Conservation (phyloP, 2,113 vertebrate species). For the Elanoides forficatus region DNA sequence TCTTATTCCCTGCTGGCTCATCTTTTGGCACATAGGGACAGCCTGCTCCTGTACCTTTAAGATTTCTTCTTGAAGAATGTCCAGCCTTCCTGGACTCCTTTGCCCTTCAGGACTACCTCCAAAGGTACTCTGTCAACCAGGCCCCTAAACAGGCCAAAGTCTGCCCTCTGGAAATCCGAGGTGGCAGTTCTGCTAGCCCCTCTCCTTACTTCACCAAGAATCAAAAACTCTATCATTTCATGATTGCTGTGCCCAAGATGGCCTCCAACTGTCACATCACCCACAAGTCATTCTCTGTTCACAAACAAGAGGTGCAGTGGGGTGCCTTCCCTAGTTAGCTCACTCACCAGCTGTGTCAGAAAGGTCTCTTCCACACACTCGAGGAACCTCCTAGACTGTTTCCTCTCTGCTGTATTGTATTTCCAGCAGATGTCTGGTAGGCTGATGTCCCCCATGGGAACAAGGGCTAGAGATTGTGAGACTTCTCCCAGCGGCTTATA, state of each 20-base stretch:
- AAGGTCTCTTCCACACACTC: background rate
- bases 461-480: background rate
- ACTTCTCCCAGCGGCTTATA: background rate
- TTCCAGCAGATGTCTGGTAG: background rate
- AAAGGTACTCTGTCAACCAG: background rate
- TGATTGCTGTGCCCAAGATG: background rate
- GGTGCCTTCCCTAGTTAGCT: background rate
- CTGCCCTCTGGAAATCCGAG: background rate
- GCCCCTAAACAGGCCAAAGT: background rate
- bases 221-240: background rate
- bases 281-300: background rate
- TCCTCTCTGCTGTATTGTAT: background rate
- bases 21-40: too few species aligned
- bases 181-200: too few species aligned
- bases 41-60: too few species aligned
- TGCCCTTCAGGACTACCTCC: background rate
- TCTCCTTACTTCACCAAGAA: background rate
- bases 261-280: background rate
- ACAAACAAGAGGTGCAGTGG: background rate
- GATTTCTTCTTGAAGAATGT: too few species aligned
- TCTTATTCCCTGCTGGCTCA: too few species aligned
- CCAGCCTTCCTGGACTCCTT: background rate
- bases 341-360: background rate
- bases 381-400: background rate
- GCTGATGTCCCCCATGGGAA: background rate